A percentile compares a stretch with the other conserved stretches of the same genome.
These are phyloP conservation scores for Notodonta dromedarius DNA, from an alignment of 2,888 invertebrate species.

Conservation along the genomic window DNA sequence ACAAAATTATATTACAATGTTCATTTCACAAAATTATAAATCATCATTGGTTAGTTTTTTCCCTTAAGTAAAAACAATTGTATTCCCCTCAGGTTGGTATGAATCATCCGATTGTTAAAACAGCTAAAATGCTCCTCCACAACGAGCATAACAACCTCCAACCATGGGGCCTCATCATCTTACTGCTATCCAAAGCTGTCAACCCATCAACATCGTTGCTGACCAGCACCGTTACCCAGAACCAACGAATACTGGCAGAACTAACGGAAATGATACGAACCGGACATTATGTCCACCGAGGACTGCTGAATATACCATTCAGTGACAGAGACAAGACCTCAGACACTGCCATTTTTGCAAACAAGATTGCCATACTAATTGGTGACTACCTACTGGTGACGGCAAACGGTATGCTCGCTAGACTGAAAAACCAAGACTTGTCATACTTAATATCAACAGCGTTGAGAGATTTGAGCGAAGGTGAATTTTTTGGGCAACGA, in stretches of 20 bases:
- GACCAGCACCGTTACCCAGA: conserved; percentile 82
- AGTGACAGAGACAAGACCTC: conserved; percentile 80
- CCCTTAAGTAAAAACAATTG: too few relatives aligned
- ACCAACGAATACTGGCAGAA: conserved; percentile 83
- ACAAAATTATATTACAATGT: too few relatives aligned
- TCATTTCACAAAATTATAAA: too few relatives aligned
- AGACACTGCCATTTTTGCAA: conserved; percentile 92
- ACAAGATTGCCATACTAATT: conserved; percentile 93
- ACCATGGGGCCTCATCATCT: conserved; percentile 92
- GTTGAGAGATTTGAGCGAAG: conserved; percentile 91
- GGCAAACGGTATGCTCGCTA: conserved; percentile 91
- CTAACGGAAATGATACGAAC: conserved; percentile 95
- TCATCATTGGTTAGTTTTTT: neutral
- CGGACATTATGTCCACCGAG: conserved; percentile 92
- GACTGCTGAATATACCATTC: conserved; percentile 69
- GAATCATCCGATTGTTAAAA: conserved; percentile 93
- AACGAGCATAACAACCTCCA: conserved; percentile 93
- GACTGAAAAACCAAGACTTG: conserved; percentile 87
- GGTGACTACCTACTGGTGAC: conserved; percentile 94
- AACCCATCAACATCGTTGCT: conserved; percentile 84
- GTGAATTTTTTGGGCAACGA: conserved; percentile 90
- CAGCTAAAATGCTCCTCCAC: conserved; percentile 91
- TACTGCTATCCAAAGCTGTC: conserved; percentile 91
- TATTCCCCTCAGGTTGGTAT: conserved; percentile 86
- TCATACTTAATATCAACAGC: conserved; percentile 93